Evolutionary conservation across 2,113 vertebrate species (phyloP).

Genomic region (Austrofundulus limnaeus): DNA sequence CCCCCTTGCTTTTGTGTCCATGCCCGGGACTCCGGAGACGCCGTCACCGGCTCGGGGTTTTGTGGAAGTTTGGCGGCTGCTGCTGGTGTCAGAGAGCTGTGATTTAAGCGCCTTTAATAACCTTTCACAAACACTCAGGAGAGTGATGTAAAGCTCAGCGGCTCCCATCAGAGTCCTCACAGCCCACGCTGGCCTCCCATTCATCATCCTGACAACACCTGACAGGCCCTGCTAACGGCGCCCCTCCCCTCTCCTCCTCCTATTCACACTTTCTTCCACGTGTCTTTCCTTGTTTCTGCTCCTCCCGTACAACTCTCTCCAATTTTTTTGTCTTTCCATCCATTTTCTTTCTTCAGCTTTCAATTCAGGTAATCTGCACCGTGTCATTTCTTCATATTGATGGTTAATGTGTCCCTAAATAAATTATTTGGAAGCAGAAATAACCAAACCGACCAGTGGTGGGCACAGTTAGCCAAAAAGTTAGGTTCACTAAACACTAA

Average conservation of each 20-base stretch:
- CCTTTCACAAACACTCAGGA: slow-evolving; percentile 78
- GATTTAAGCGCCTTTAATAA: slow-evolving; percentile 79
- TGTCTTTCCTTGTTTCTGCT: slow-evolving; percentile 38
- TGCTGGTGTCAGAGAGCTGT: slow-evolving; percentile 42
- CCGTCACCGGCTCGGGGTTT: slow-evolving; percentile 29
- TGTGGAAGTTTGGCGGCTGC: slow-evolving; percentile 55
- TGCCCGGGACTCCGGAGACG: not conserved
- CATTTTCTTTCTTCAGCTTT: slow-evolving; percentile 1
- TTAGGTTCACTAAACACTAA: too few species aligned
- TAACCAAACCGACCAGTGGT: too few species aligned
- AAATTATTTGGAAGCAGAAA: too few species aligned
- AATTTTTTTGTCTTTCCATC: slow-evolving; percentile 22
- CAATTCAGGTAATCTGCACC: too few species aligned
- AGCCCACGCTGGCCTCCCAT: slow-evolving; percentile 66
- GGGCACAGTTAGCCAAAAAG: too few species aligned
- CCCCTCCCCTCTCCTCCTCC: slow-evolving; percentile 17
- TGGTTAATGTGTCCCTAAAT: too few species aligned
- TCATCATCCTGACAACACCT: slow-evolving; percentile 71
- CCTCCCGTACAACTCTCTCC: slow-evolving; percentile 36
- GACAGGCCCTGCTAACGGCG: slow-evolving; percentile 53
- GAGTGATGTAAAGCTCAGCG: slow-evolving; percentile 70
- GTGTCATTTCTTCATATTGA: too few species aligned
- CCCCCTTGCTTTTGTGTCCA: slow-evolving; percentile 3
- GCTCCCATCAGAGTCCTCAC: slow-evolving; percentile 67
- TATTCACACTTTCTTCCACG: slow-evolving; percentile 47